Evolutionary conservation across 2,888 invertebrate genomes (phyloP), one percentile per base, ranked within the genome.

Genomic region (Lasioglossum villosulum): DNA sequence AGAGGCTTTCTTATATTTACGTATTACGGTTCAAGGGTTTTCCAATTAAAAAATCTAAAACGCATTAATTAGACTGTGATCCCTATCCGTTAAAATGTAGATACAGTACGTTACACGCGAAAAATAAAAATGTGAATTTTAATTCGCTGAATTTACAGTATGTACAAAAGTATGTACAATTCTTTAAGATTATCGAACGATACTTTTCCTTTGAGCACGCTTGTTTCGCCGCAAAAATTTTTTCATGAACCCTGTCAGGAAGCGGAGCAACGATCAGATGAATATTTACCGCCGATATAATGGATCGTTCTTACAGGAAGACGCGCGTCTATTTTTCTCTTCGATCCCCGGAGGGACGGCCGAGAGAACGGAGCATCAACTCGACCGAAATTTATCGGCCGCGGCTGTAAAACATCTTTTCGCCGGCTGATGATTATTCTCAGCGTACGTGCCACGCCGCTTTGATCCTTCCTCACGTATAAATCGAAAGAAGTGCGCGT

Each of bases 391-490:
- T 87, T 87, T 87, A 87, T 87, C 80, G 86, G 71, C 70, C 86
- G n/a, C 86, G 78, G 81, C 78, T 83, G 87, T 77, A 79, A 63
- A 76, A 80, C 76, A 78, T 75, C 85, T 86, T 82, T 59, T 72
- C 82, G 56, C 45, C 68, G 56, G 74, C 52, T 75, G 75, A 75
- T 74, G 89, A 89, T 89, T 89, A 89, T 88, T 89, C 89, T 89
- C 89, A 89, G 89, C 84, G 34, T 77, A 73, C 72, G 72, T 16
- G 68, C 48, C 68, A 75, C 70, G n/a, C 76, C 52, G 66, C 89
- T 89, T 89, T 89, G 89, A 89, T 89, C 89, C 89, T 66, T 63
- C 70, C 72, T 84, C 84, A 84, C 75, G 68, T 77, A 75, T 81
- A 87, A 84, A 88, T 86, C 79, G 87, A 83, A 86, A 80, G 73